A percentile compares a stretch with the other conserved stretches of the same genome.
Evolutionary conservation across 1,140 invertebrate genomes (phyloP).

Genomic region (Lanistes nyassanus): DNA sequence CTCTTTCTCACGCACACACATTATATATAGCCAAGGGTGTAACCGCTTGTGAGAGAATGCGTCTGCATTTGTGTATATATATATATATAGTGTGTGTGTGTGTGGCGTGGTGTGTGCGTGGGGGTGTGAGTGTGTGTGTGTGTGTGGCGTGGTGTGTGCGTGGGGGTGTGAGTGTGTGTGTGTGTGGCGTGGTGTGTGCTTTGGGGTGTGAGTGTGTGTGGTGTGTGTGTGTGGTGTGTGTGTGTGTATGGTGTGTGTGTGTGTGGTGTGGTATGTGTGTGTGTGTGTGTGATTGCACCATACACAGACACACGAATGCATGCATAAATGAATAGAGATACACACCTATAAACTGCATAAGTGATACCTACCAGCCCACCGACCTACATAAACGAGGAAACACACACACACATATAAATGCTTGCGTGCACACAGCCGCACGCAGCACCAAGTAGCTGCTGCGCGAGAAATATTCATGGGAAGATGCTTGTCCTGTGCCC

Average conservation of each 20-base stretch:
- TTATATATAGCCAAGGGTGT: background rate
- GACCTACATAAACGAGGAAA: background rate
- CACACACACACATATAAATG: background rate
- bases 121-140: no score
- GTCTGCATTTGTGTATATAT: no score
- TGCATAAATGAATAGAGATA: background rate
- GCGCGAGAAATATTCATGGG: no score
- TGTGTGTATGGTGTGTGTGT: constrained; percentile 16
- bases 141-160: no score
- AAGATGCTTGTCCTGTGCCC: no score
- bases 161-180: no score
- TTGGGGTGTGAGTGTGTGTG: background rate
- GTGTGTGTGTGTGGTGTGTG: background rate
- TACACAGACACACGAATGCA: constrained; percentile 3
- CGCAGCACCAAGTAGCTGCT: background rate
- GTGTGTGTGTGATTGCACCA: constrained; percentile 7
- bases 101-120: no score
- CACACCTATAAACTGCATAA: background rate
- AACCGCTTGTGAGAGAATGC: background rate
- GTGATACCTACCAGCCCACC: background rate
- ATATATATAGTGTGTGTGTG: no score
- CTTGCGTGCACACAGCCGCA: background rate
- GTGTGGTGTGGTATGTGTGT: constrained; percentile 7
- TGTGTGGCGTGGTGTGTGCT: no score
- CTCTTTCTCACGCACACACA: background rate